Evolutionary conservation across 2,113 vertebrate genomes (phyloP).

Genomic region (Canis aureus): DNA sequence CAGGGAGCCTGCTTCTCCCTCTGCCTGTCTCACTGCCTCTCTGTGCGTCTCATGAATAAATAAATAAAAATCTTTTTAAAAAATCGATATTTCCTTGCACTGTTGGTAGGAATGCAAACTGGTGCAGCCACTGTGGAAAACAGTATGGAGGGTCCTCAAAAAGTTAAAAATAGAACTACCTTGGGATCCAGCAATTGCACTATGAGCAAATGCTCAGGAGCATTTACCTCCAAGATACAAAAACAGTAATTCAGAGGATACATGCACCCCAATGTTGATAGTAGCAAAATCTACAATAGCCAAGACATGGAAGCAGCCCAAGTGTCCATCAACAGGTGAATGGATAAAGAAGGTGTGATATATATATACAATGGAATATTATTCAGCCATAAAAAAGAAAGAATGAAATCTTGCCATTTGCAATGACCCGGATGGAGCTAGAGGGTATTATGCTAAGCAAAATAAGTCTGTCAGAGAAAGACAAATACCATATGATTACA

Average conservation of each 20-base stretch:
- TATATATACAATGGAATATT: not conserved
- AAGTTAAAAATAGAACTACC: not conserved
- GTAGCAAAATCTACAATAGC: not conserved
- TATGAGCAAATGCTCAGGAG: not conserved
- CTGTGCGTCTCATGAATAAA: no score
- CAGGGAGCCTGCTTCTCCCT: no score
- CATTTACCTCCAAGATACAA: not conserved
- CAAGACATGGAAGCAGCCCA: not conserved
- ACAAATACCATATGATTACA: not conserved
- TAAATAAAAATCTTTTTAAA: not conserved
- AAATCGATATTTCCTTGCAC: not conserved
- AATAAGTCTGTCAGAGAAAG: not conserved
- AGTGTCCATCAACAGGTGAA: not conserved
- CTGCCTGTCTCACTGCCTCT: no score
- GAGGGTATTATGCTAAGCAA: not conserved
- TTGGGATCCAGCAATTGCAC: not conserved
- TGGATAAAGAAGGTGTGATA: not conserved
- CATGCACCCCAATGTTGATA: not conserved
- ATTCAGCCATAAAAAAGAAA: not conserved
- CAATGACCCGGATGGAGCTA: not conserved
- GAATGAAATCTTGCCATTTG: not conserved
- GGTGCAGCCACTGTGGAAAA: not conserved
- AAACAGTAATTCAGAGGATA: not conserved
- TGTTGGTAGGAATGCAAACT: not conserved
- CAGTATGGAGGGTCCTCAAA: not conserved